phyloP scores from a whole-genome alignment of 2,888 invertebrate genomes.

The Caenorhabditis panamensis region DNA sequence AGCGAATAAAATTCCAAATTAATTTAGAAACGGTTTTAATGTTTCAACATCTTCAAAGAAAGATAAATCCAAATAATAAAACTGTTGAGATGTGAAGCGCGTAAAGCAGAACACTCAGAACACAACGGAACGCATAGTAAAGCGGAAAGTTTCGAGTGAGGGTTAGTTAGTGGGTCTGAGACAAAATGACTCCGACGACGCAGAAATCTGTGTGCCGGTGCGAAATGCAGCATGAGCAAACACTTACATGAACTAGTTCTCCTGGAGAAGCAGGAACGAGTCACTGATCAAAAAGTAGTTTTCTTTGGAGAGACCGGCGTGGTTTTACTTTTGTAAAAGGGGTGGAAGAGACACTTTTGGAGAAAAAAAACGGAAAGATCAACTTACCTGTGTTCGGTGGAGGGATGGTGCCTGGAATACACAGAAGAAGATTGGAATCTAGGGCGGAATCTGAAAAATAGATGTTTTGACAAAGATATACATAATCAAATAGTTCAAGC shows the following conservation, averaged over 20 bases:
- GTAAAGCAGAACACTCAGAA: too few relatives aligned
- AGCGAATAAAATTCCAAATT: too few relatives aligned
- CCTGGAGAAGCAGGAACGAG: constrained; percentile 21
- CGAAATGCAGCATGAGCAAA: constrained; percentile 56
- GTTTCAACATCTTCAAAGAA: too few relatives aligned
- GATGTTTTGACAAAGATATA: background rate
- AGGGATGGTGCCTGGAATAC: background rate
- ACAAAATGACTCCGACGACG: constrained; percentile 2
- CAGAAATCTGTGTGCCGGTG: constrained; percentile 49
- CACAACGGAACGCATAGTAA: constrained; percentile 25
- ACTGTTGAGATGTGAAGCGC: too few relatives aligned
- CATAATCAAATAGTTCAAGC: too few relatives aligned
- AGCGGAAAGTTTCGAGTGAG: constrained; percentile 9
- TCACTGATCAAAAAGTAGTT: constrained; percentile 34
- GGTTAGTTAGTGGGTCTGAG: background rate
- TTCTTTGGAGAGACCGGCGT: background rate
- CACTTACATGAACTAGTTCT: constrained; percentile 55
- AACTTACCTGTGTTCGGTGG: constrained; percentile 14
- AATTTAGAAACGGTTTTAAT: too few relatives aligned
- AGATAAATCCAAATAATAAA: too few relatives aligned
- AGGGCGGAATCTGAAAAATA: constrained; percentile 3
- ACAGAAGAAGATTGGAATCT: background rate
- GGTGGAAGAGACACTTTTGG: constrained; percentile 18
- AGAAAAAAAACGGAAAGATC: background rate
- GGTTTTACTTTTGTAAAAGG: constrained; percentile 7